A percentile compares a stretch with the other conserved stretches of the same genome.
Conservation (phyloP, 2,113 vertebrate species). For the Coptodon bakossiorum region DNA sequence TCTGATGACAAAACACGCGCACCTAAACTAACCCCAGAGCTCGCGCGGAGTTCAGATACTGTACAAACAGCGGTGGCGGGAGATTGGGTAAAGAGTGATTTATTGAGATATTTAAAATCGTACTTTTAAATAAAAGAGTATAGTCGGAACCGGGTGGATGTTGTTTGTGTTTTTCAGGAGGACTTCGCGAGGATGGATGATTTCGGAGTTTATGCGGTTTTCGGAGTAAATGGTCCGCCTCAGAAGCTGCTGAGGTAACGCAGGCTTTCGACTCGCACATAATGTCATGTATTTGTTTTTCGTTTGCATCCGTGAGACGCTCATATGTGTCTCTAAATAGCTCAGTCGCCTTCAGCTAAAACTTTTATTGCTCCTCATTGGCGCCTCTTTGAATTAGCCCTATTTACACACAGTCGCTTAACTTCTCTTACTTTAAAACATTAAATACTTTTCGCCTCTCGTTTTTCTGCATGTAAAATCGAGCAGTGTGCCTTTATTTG, state of each 20-base stretch:
- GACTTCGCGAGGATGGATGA: conserved; percentile 49
- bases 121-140: not conserved
- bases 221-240: conserved; percentile 62
- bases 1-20: not conserved
- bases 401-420: not conserved
- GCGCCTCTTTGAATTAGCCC: not conserved
- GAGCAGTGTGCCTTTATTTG: not conserved
- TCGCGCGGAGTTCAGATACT: conserved; percentile 30
- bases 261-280: not conserved
- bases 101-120: not conserved
- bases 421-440: fast-evolving
- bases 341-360: not conserved
- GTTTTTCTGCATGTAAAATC: not conserved
- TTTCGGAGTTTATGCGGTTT: conserved; percentile 65
- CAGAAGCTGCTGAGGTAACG: conserved; percentile 62
- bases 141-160: not conserved
- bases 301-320: fast-evolving
- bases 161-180: not conserved
- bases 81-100: not conserved
- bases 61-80: conserved; percentile 42
- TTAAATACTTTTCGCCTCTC: fast-evolving
- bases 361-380: not conserved
- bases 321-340: not conserved
- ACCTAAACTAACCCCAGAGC: not conserved
- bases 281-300: not conserved